Percentiles rank a stretch among this genome's conserved stretches.
Evolutionary conservation across 2,888 invertebrate species (phyloP).

Genomic region (Melitaea athalia): DNA sequence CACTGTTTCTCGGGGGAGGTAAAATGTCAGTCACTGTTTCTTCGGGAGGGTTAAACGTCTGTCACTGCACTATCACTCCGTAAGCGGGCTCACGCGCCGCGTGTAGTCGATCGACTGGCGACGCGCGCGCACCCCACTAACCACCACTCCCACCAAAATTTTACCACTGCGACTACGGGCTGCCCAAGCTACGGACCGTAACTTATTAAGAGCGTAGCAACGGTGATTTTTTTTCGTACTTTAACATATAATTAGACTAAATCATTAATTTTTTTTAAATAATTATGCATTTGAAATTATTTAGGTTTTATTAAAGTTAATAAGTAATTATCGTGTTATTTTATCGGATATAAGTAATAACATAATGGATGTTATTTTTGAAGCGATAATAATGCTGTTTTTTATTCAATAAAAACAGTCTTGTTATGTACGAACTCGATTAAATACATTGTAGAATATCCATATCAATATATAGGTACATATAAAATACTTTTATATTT

Average conservation of each 20-base stretch:
- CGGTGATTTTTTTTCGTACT: constrained; percentile 1
- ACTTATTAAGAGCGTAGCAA: constrained; percentile 21
- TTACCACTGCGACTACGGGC: constrained; percentile 71
- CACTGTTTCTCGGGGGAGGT: constrained; percentile 41
- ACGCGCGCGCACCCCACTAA: constrained; percentile 80
- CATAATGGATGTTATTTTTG: constrained; percentile 2
- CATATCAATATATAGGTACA: background rate
- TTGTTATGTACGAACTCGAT: background rate
- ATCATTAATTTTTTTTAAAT: background rate
- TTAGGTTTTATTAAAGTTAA: background rate
- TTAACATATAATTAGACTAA: background rate
- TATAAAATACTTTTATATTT: background rate
- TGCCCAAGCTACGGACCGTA: constrained; percentile 64
- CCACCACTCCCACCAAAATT: constrained; percentile 80
- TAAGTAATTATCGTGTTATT: constrained; percentile 4
- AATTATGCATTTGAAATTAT: background rate
- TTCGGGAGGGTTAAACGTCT: constrained; percentile 43
- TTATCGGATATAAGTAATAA: constrained; percentile 3
- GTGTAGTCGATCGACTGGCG: constrained; percentile 67
- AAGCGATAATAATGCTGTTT: background rate
- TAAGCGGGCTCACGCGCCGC: constrained; percentile 72
- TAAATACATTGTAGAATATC: background rate
- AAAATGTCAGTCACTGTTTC: constrained; percentile 46
- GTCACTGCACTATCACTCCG: constrained; percentile 58
- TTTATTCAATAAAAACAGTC: background rate